Evolutionary conservation across 2,797 vertebrate genomes (phyloP).

Genomic region (Phalloptychus januarius): DNA sequence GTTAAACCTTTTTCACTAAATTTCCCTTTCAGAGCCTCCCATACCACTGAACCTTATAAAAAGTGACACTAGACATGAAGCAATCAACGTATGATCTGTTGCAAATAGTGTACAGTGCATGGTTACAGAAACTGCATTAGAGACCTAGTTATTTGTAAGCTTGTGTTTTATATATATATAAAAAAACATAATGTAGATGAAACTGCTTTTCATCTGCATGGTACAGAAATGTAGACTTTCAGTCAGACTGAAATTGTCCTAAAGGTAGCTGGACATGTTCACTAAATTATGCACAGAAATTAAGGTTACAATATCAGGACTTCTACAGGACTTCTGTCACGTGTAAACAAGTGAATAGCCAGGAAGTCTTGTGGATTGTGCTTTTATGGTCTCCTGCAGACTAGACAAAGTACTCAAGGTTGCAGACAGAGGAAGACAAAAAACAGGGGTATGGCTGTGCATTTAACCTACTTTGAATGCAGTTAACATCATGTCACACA

Average conservation of each 20-base stretch:
- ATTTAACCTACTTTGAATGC: conserved; percentile 43
- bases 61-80: conserved; percentile 54
- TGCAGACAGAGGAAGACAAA: conserved; percentile 42
- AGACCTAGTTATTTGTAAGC: conserved; percentile 1
- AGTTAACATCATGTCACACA: conserved; percentile 29
- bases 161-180: conserved; percentile 8
- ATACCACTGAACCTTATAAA: conserved; percentile 47
- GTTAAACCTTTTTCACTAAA: conserved; percentile 15
- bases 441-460: conserved; percentile 27
- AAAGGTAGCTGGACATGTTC: conserved; percentile 15
- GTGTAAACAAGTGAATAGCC: conserved; percentile 1
- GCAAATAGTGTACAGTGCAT: conserved; percentile 46
- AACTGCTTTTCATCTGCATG: conserved; percentile 6
- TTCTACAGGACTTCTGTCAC: conserved; percentile 9
- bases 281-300: conserved; percentile 6
- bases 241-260: neutral
- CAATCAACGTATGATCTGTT: conserved; percentile 41
- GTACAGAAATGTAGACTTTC: conserved; percentile 5
- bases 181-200: neutral
- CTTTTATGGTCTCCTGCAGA: conserved; percentile 10
- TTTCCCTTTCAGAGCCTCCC: conserved; percentile 22
- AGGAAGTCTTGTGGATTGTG: conserved; percentile 16
- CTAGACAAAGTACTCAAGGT: conserved; percentile 21
- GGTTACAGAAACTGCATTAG: conserved; percentile 37
- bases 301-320: conserved; percentile 2